Evolutionary conservation across 2,797 vertebrate genomes (phyloP), one percentile per base, ranked within the genome.

Genomic region (Enteromius mattozi): DNA sequence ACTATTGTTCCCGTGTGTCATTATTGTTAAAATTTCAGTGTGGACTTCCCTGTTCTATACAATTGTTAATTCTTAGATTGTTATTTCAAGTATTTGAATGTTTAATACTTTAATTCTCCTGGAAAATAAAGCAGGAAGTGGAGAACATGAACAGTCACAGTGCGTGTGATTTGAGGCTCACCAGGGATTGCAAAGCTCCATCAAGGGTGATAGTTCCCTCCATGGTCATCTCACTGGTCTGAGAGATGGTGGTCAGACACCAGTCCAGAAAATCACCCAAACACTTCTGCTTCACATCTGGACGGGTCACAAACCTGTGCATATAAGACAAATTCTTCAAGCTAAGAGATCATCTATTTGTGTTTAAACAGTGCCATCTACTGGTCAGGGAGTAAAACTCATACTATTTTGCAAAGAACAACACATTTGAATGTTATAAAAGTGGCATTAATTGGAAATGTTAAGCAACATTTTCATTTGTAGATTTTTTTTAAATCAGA

Each of bases 181-280:
- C 98, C 97, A 99, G 92, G 74, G 97, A 96, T 91, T 98, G 96
- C 80, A 99, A 94, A 87, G 93, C 95, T 82, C 98, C 97, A 2
- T 99, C 97, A 86, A 98, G 91, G 70, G 95, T 85, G 56, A 96
- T 92, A 27, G 96, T 96, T 7, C 95, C 96, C 24, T 92, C 94
- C 78, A 97, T 88, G 81, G 94, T 96, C 82, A 93, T 89, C 88
- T 96, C 96, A 79, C 91, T 94, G 45, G 95, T 93, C 80, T 92
- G 92, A 56, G 97, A 93, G 88, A 99, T 88, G 8, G 94, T 94
- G 42, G 94, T 90, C 84, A 99, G 95, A 85, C 92, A 94, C 98
- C 97, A 99, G 92, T 99, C 97, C 92, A 99, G 89, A 89, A 99
- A 99, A 81, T 95, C 93, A n/a, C 95, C 96, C 65, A 99, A 95